phyloP scores from a whole-genome alignment of 1,140 invertebrate species.

The Drosophila mojavensis region DNA sequence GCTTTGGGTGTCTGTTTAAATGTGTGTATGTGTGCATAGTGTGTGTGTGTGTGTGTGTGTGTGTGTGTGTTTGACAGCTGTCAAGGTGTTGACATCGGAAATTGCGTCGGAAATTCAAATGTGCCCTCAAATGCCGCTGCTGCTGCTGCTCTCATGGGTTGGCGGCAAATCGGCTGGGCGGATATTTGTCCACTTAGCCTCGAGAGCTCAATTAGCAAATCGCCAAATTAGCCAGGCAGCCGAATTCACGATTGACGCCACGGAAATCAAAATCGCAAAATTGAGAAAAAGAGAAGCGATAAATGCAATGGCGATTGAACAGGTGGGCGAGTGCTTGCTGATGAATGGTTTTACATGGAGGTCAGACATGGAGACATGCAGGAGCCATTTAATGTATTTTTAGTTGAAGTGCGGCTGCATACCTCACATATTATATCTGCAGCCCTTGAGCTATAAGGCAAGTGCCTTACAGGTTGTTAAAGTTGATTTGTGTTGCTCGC shows the following conservation, averaged over 20 bases:
- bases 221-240: constrained; percentile 34
- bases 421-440: no score
- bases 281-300: background rate
- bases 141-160: background rate
- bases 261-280: constrained; percentile 57
- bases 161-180: background rate
- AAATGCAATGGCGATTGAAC: background rate
- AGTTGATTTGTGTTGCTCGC: no score
- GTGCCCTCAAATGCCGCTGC: constrained; percentile 55
- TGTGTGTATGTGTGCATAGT: constrained; percentile 34
- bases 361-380: constrained; percentile 1
- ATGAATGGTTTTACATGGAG: background rate
- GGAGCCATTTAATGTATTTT: background rate
- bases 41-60: constrained; percentile 42
- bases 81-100: constrained; percentile 79
- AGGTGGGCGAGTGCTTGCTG: no score
- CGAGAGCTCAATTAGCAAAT: constrained; percentile 23
- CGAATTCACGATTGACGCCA: constrained; percentile 50
- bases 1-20: constrained; percentile 20
- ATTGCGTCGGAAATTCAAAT: constrained; percentile 80
- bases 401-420: no score
- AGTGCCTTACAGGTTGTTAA: no score
- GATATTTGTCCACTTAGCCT: constrained; percentile 48
- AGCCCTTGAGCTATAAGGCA: no score
- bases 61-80: constrained; percentile 68